Conservation (phyloP, 2,888 invertebrate genomes). For the Camponotus fellah region DNA sequence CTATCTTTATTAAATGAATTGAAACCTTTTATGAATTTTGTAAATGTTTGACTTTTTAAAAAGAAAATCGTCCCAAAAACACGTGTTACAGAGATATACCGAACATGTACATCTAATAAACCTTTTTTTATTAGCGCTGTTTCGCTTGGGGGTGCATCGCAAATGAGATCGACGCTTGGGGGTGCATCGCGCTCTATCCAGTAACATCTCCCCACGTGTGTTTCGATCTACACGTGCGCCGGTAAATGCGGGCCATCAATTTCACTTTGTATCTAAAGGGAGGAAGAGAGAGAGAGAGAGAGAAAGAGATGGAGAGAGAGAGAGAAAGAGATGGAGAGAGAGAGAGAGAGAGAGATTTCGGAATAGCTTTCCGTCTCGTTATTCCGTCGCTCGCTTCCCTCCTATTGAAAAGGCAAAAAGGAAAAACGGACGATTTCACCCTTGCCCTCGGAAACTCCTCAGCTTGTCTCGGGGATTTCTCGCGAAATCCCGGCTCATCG, state of each 20-base stretch:
- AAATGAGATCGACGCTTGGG: conserved; percentile 15
- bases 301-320: conserved; percentile 25
- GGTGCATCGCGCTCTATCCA: conserved; percentile 20
- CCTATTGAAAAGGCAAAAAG: conserved; percentile 40
- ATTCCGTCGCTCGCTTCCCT: conserved; percentile 21
- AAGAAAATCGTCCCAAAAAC: background rate
- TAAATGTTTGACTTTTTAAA: too few relatives aligned
- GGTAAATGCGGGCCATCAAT: conserved; percentile 50
- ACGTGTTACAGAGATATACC: background rate
- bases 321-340: too few relatives aligned
- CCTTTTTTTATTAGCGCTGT: conserved; percentile 21
- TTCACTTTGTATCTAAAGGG: conserved; percentile 44
- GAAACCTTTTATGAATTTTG: too few relatives aligned
- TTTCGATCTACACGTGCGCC: conserved; percentile 39
- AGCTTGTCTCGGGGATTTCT: conserved; percentile 34
- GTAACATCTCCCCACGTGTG: conserved; percentile 9
- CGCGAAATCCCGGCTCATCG: conserved; percentile 8
- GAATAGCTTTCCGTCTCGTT: conserved; percentile 32
- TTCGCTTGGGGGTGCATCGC: conserved; percentile 13
- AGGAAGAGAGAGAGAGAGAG: background rate
- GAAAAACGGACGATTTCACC: conserved; percentile 52
- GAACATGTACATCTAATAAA: background rate
- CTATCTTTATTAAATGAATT: too few relatives aligned
- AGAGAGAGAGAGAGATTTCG: conserved; percentile 33
- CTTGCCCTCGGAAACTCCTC: conserved; percentile 32